Evolutionary conservation across 2,888 invertebrate species (phyloP).

Genomic region (Cremastinae sp.): DNA sequence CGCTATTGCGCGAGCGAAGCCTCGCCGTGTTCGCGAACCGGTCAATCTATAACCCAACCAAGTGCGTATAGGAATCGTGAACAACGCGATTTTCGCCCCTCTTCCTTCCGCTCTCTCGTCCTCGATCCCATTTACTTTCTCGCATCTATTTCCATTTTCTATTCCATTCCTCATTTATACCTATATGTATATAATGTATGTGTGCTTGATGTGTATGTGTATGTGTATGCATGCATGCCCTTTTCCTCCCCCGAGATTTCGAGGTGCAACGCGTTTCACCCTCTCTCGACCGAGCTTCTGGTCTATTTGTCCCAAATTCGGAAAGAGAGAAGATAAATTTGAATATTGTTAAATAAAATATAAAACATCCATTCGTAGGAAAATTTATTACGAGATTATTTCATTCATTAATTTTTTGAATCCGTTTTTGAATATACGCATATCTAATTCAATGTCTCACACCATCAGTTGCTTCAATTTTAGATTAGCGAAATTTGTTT

Average conservation of each 20-base stretch:
- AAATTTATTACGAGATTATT: no score
- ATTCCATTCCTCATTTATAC: neutral
- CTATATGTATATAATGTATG: neutral
- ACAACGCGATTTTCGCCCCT: constrained; percentile 44
- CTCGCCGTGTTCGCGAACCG: constrained; percentile 66
- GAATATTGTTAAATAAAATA: no score
- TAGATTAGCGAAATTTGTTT: no score
- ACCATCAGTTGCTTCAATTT: no score
- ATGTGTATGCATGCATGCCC: neutral
- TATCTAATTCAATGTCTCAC: no score
- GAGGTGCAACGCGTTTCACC: constrained; percentile 6
- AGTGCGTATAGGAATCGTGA: constrained; percentile 62
- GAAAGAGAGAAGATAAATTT: no score
- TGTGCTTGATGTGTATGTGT: neutral
- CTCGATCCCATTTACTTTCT: constrained; percentile 41
- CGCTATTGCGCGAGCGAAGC: constrained; percentile 69
- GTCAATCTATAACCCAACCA: constrained; percentile 75
- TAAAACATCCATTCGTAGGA: no score
- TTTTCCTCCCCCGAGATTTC: neutral
- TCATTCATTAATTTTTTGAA: no score
- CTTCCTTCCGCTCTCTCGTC: constrained; percentile 31
- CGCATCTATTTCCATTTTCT: constrained; percentile 53
- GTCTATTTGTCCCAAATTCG: neutral
- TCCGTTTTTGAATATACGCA: no score
- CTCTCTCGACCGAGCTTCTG: constrained; percentile 37